A percentile compares a stretch with the other conserved stretches of the same genome.
Conservation (phyloP, 2,113 vertebrate genomes). For the Psittacus erithacus region DNA sequence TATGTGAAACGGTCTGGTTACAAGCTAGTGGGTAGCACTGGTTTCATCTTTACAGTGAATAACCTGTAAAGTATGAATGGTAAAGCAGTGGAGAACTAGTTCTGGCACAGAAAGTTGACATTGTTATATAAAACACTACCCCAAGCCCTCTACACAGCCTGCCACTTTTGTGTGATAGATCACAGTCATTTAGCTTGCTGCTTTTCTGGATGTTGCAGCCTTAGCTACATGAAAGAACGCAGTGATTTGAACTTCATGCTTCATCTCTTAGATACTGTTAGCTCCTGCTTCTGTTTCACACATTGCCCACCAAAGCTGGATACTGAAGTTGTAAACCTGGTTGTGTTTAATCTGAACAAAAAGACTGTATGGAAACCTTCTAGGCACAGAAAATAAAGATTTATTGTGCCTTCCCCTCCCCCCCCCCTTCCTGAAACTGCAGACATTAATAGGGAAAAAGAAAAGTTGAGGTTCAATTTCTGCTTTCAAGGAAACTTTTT, state of each 20-base stretch:
- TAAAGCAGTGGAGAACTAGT: not conserved
- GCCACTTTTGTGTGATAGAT: not conserved
- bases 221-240: not conserved
- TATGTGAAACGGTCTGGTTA: not conserved
- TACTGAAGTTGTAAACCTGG: not conserved
- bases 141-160: not conserved
- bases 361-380: not conserved
- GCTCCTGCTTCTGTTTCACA: not conserved
- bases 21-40: not conserved
- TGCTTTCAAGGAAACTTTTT: not conserved
- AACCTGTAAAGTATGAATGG: not conserved
- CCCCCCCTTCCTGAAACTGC: not conserved
- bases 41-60: not conserved
- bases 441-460: not conserved
- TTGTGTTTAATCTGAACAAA: not conserved
- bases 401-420: rapidly evolving
- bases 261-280: not conserved
- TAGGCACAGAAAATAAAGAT: not conserved
- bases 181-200: not conserved
- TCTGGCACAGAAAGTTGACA: not conserved
- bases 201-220: not conserved
- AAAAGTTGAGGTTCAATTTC: not conserved
- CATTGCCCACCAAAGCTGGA: not conserved
- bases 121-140: not conserved
- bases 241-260: not conserved